Percentiles rank a stretch among this genome's conserved stretches.
Evolutionary conservation across 2,797 vertebrate genomes (phyloP).

Genomic region (Syndactyla subalaris): DNA sequence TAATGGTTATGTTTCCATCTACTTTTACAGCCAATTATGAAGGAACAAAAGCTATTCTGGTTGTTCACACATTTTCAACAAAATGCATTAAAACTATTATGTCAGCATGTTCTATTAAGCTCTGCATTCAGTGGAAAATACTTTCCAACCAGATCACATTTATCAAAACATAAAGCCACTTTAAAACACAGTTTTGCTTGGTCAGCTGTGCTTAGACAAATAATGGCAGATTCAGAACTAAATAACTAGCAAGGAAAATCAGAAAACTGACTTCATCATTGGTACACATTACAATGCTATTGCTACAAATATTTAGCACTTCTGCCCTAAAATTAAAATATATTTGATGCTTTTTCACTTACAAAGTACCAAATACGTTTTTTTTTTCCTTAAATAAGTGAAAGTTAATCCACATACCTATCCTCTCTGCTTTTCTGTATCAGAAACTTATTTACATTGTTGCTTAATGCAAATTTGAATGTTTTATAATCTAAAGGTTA

Average conservation of each 20-base stretch:
- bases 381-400: not conserved
- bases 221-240: constrained; percentile 87
- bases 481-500: constrained; percentile 58
- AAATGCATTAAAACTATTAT: constrained; percentile 90
- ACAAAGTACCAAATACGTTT: constrained; percentile 23
- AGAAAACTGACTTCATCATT: constrained; percentile 82
- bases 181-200: constrained; percentile 88
- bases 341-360: constrained; percentile 59
- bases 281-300: constrained; percentile 74
- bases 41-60: constrained; percentile 88
- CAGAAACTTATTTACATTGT: constrained; percentile 41
- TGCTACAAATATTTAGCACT: constrained; percentile 81
- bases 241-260: constrained; percentile 84
- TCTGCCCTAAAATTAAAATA: constrained; percentile 70
- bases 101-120: constrained; percentile 89
- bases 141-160: constrained; percentile 88
- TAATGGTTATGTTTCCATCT: constrained; percentile 88
- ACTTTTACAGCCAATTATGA: constrained; percentile 89
- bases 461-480: constrained; percentile 56
- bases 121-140: constrained; percentile 87
- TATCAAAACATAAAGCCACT: constrained; percentile 91
- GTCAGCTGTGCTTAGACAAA: constrained; percentile 89
- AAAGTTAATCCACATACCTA: constrained; percentile 28
- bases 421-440: constrained; percentile 14
- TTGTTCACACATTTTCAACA: constrained; percentile 89